Evolutionary conservation across 2,797 vertebrate species (phyloP).

Genomic region (Limnodromus scolopaceus): DNA sequence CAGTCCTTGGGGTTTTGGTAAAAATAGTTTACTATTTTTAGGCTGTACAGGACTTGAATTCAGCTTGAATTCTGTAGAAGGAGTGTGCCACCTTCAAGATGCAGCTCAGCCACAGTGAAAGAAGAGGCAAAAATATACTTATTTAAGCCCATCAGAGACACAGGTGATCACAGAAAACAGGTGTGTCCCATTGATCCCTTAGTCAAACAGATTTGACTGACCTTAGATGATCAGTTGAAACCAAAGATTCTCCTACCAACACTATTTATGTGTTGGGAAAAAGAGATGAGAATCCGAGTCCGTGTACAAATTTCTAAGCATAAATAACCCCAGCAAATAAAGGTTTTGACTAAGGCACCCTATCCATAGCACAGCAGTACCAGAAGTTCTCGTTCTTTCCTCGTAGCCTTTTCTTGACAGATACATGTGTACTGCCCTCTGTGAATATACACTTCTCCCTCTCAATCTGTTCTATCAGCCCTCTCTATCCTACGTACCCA

Average conservation of each 20-base stretch:
- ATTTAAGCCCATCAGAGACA: background rate
- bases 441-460: conserved; percentile 43
- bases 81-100: background rate
- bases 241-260: background rate
- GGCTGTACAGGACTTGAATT: background rate
- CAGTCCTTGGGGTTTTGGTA: background rate
- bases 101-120: background rate
- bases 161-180: background rate
- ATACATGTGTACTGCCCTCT: conserved; percentile 52
- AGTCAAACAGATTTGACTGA: background rate
- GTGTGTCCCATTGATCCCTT: background rate
- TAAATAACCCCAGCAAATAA: background rate
- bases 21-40: background rate
- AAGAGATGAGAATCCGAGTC: background rate
- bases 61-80: background rate
- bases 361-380: background rate
- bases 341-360: background rate
- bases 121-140: background rate
- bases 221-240: background rate
- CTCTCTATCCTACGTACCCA: conserved; percentile 28
- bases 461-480: conserved; percentile 52
- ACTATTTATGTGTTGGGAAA: background rate
- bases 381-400: background rate
- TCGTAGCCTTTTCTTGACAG: conserved; percentile 42
- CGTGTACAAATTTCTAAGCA: background rate